Base-by-base conservation (phyloP, 2,113 vertebrate genomes). In the Gorsachius goisagi region DNA sequence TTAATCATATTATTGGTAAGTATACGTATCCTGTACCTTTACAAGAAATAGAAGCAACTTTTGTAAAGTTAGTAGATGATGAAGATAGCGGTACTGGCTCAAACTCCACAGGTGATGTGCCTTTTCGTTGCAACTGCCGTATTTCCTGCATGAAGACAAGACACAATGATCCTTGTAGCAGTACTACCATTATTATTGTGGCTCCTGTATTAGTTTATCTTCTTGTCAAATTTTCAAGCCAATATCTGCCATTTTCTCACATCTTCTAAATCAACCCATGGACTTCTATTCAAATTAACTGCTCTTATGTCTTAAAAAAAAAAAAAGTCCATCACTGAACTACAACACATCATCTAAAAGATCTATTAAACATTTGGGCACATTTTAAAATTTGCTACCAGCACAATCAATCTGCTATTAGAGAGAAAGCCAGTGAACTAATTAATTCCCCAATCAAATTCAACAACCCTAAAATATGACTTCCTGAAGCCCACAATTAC, bases 31-130 rank as follows among this genome's bases (percentile, higher is more conserved):
- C 37, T 32, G 91, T 97, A 99, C 99, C 98, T 99, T 96, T 98
- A 97, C 99, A 99, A 94, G 98, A 96, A 88, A 99, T 93, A 49
- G 98, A 98, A 75, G 99, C 99, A 76, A 99, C 98, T 96, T 98
- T 98, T 72, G 98, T 99, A 81, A 99, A 99, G 97, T 99, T 99
- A 64, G 98, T 98, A 52, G 98, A 95, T 62, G 99, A 98, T 47
- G 98, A 98, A 93, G 97, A 98, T 3, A 99, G 97, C 32, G 98
- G 96, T 66, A 99, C 92, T 79, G 98, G 98, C 88, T 99, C 98
- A 85, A 99, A 98, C 41, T 98, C 97, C 89, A 99, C 95, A 88
- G 91, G 94, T 76, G 98, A 95, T 22, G 49, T 96, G 77, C 98
- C 98, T 85, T 98, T 97, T 88, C 98, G 98, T 56, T 98, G 98